Percentiles rank a stretch among this genome's conserved stretches.
phyloP scores from a whole-genome alignment of 92 coral and sea anemone genomes.

The Chrysogorgia sp. region DNA sequence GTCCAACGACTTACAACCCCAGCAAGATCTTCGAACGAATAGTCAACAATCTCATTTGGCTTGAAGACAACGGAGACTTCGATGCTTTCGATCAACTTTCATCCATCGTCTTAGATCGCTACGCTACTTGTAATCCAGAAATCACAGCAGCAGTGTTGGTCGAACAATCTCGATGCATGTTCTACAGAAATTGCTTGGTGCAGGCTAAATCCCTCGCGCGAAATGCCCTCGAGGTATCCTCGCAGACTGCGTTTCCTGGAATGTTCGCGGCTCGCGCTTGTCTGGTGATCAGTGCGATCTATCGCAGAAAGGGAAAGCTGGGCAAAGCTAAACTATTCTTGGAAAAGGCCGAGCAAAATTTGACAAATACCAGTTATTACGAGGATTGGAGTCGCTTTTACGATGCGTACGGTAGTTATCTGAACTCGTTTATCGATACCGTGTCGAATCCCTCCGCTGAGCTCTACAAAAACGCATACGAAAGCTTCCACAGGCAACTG shows the following conservation, averaged over 20 bases:
- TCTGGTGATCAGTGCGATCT: conserved; percentile 2
- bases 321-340: conserved; percentile 1
- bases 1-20: neutral
- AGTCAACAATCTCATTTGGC: neutral
- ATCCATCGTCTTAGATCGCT: neutral
- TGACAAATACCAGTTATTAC: neutral
- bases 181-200: neutral
- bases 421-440: neutral
- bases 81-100: conserved; percentile 6
- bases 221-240: conserved; percentile 9
- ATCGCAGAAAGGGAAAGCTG: neutral
- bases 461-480: neutral
- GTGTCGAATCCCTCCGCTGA: neutral
- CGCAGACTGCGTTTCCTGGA: conserved; percentile 19
- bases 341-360: conserved; percentile 7
- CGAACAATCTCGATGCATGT: conserved; percentile 12
- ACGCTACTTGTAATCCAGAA: neutral
- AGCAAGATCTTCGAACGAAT: neutral
- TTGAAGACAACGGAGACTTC: conserved; percentile 14
- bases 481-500: conserved; percentile 2
- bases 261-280: conserved; percentile 11
- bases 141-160: neutral
- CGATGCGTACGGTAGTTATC: conserved; percentile 11
- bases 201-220: conserved; percentile 21
- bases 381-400: conserved; percentile 1